phyloP scores from a whole-genome alignment of 2,113 vertebrate species.

The Columbina picui region DNA sequence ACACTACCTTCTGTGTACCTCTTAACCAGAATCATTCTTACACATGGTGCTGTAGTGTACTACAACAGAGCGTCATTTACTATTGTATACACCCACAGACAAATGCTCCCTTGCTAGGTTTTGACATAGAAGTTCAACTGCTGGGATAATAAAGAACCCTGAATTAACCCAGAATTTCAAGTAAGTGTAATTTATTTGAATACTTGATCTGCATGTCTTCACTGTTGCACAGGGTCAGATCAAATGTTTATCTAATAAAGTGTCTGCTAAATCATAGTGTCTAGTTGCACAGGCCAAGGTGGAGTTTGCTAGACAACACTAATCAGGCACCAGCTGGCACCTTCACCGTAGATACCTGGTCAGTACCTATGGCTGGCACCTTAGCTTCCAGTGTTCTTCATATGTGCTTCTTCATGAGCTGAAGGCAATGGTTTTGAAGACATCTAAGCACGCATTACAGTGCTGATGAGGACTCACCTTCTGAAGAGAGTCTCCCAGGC shows the following conservation, averaged over 20 bases:
- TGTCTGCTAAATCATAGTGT: neutral
- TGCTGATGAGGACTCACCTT: neutral
- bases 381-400: neutral
- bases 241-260: neutral
- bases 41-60: neutral
- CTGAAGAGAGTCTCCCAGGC: neutral
- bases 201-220: neutral
- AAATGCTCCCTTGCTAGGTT: neutral
- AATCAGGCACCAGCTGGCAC: neutral
- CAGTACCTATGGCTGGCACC: neutral
- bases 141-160: neutral
- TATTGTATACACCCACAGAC: neutral
- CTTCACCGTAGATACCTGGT: neutral
- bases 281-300: neutral
- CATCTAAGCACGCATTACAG: neutral
- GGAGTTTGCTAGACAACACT: fast-evolving
- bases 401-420: neutral
- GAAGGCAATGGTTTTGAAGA: neutral
- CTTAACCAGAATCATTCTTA: fast-evolving
- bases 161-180: neutral
- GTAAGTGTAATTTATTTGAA: neutral
- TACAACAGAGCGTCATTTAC: neutral
- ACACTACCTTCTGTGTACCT: neutral
- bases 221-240: neutral
- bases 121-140: neutral